Evolutionary conservation across 2,888 invertebrate genomes (phyloP), one percentile per base, ranked within the genome.

Genomic region (Microdon myrmicae): DNA sequence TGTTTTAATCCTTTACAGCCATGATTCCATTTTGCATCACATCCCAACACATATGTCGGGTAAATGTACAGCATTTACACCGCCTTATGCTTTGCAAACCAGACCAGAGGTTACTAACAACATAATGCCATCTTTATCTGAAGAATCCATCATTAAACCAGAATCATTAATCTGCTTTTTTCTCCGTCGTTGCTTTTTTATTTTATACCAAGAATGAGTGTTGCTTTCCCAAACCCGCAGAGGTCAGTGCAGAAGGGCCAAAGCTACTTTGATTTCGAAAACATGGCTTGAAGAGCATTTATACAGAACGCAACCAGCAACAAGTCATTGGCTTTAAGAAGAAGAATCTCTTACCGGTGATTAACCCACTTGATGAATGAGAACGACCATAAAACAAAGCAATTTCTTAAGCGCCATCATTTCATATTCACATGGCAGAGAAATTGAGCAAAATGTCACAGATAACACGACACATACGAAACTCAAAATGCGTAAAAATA

Each of bases 401-500:
- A 45, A 47, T 56, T 56, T 45, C 64, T 43, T 38, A 47, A 53
- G 35, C 37, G 39, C 34, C 4, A 43, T 17, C 29, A 56, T 47
- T 45, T 56, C 45, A 56, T 45, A 53, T 64, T 64, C 51, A 47
- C 32, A 58, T 53, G 53, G 34, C 64, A 58, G 37, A 43, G 19
- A 55, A 64, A 64, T 64, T 58, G 41, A 23, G 47, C 41, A 64
- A 64, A 51, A 41, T 58, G 51, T 64, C 51, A 47, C n/a, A n/a
- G n/a, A n/a, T n/a, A n/a, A n/a, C n/a, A n/a, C n/a, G n/a, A n/a
- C n/a, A n/a, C n/a, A n/a, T n/a, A n/a, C n/a, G n/a, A n/a, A n/a
- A n/a, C n/a, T n/a, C n/a, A n/a, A n/a, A n/a, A n/a, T n/a, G n/a
- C n/a, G n/a, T n/a, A n/a, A n/a, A n/a, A n/a, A n/a, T n/a, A n/a